phyloP scores from a whole-genome alignment of 2,113 vertebrate genomes.

The Vicugna pacos region DNA sequence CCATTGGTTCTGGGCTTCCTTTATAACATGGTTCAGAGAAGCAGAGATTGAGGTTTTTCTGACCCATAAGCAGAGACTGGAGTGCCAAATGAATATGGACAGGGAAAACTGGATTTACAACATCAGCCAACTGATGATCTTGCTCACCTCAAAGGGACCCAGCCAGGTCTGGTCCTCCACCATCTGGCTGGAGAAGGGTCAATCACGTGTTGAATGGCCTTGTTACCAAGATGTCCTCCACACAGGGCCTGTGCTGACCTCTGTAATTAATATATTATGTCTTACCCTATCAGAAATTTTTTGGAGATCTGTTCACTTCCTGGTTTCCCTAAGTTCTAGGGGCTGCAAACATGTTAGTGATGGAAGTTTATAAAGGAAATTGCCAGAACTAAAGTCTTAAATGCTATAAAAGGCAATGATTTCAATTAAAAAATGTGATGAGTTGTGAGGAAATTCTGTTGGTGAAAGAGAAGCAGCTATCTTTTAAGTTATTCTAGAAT shows the following conservation, averaged over 20 bases:
- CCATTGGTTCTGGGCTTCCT: not conserved
- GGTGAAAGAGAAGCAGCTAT: not conserved
- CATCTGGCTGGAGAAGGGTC: not conserved
- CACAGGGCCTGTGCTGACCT: fast-evolving
- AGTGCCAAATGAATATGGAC: not conserved
- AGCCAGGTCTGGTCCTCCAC: not conserved
- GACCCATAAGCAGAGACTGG: not conserved
- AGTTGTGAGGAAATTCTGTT: not conserved
- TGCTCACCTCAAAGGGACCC: not conserved
- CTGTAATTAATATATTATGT: not conserved
- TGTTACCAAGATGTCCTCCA: not conserved
- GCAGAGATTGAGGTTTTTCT: not conserved
- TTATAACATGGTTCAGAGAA: not conserved
- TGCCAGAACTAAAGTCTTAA: not conserved
- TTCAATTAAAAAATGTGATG: not conserved
- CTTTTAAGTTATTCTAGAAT: not conserved
- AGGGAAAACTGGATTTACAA: not conserved
- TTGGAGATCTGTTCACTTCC: not conserved
- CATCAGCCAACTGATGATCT: not conserved
- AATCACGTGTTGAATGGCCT: fast-evolving
- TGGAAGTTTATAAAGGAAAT: not conserved
- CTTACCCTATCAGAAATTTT: not conserved
- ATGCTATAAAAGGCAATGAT: not conserved
- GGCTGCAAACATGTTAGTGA: not conserved
- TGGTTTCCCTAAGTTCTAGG: not conserved